Evolutionary conservation across 2,797 vertebrate genomes (phyloP), one percentile per base, ranked within the genome.

Genomic region (Xiphophorus birchmanni): DNA sequence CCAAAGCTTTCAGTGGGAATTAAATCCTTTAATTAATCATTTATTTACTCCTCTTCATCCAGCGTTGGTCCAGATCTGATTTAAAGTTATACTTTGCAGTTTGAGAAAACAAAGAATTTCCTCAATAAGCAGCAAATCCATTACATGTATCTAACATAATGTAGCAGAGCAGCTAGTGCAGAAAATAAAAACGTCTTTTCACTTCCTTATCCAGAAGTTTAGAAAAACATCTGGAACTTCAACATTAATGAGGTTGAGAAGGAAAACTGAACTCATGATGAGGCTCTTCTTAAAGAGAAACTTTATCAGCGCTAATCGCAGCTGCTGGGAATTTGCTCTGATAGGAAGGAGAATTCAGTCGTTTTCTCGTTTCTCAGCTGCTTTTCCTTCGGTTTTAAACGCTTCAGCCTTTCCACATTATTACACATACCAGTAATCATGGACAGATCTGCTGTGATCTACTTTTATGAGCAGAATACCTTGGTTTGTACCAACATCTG

Each of bases 21-120:
- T 40, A 37, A 40, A 37, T 63, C 81, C 78, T 73, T 80, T 85
- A 81, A 90, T 90, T 80, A 90, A 83, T 86, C 76, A 76, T 73
- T 85, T 73, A 85, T 86, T 86, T 87, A 88, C 88, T 79, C 74
- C 82, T 77, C 29, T 80, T 23, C 5, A 35, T 50, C 65, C 56
- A n/a, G 60, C 26, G 56, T 78, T 71, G 54, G 48, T 37, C 21
- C 21, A n/a, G 75, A 35, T 69, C 32, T 72, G 52, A 65, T 35
- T 79, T 21, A 52, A 29, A 72, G 69, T 26, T 17, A 21, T 23
- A 71, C 48, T 74, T 77, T 32, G 74, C 58, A 37, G 29, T 63
- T 32, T 35, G 29, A 63, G 58, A 63, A 63, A 75, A 52, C 60
- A n/a, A 18, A 58, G 5, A 26, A 15, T 29, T 13, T 5, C 60